phyloP scores from a whole-genome alignment of 2,797 vertebrate species.

The Hirundo rustica region DNA sequence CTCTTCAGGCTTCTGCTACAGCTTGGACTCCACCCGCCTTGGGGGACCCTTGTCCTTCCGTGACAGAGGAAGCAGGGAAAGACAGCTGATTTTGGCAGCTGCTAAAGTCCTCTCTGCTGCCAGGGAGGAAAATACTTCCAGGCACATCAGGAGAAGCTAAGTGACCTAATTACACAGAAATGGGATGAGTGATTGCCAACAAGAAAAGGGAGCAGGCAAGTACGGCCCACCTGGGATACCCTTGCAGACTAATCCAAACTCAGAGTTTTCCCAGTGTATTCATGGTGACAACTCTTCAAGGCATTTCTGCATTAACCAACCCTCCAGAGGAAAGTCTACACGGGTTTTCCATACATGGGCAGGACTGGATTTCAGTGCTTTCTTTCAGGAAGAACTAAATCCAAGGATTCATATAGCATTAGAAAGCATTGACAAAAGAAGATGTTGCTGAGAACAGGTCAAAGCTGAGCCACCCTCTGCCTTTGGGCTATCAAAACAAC shows the following conservation, averaged over 20 bases:
- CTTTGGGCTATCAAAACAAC: not conserved
- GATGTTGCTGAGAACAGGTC: not conserved
- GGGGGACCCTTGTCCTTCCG: not conserved
- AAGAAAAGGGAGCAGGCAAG: not conserved
- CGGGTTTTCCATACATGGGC: not conserved
- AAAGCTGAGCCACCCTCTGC: not conserved
- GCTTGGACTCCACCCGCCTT: not conserved
- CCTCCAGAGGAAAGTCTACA: not conserved
- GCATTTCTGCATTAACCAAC: not conserved
- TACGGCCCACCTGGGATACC: not conserved
- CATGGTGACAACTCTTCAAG: not conserved
- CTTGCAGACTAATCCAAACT: not conserved
- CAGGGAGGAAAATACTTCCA: conserved; percentile 7
- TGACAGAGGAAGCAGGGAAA: not conserved
- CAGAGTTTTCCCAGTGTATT: not conserved
- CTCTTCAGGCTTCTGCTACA: not conserved
- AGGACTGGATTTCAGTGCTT: not conserved
- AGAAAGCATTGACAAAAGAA: not conserved
- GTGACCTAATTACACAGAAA: conserved; percentile 49
- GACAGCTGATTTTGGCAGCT: conserved; percentile 29
- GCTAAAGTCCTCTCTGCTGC: not conserved
- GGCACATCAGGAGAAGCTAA: conserved; percentile 4
- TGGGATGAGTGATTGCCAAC: not conserved
- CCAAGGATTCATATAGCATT: not conserved
- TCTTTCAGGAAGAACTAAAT: not conserved